Conservation (phyloP, 2,113 vertebrate species). For the Xiphias gladius region DNA sequence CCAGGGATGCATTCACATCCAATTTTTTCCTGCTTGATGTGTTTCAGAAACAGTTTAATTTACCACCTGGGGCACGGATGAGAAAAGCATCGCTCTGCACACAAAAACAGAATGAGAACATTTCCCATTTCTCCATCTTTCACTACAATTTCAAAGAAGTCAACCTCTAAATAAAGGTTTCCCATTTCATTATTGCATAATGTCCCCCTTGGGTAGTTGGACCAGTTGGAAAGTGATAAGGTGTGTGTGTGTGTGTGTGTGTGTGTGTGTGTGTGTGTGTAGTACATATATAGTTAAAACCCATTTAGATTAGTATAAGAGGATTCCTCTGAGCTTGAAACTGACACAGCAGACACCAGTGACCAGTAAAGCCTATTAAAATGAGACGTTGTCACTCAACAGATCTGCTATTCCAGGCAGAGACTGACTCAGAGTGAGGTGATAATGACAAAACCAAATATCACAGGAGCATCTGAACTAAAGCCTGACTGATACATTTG, state of each 20-base stretch:
- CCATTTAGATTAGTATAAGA: constrained; percentile 25
- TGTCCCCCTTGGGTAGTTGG: not conserved
- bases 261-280: not conserved
- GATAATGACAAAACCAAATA: not conserved
- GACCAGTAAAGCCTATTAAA: constrained; percentile 48
- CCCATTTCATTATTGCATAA: not conserved
- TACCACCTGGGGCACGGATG: not conserved
- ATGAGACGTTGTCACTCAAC: constrained; percentile 11
- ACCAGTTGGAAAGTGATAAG: not conserved
- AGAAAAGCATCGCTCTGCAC: not conserved
- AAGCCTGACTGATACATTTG: not conserved
- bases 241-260: no score
- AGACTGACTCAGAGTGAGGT: not conserved
- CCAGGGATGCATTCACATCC: not conserved
- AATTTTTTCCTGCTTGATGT: no score
- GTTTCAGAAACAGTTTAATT: not conserved
- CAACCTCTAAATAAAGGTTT: constrained; percentile 3
- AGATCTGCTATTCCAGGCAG: not conserved
- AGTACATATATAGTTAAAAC: constrained; percentile 5
- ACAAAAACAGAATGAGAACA: not conserved
- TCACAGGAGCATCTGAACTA: not conserved
- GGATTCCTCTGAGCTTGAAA: constrained; percentile 7
- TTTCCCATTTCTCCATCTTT: not conserved
- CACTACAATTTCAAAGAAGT: constrained; percentile 2
- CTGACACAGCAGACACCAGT: constrained; percentile 33